Percentiles rank a stretch among this genome's conserved stretches.
Conservation (phyloP, 2,888 invertebrate genomes). For the Aspidapion aeneum region DNA sequence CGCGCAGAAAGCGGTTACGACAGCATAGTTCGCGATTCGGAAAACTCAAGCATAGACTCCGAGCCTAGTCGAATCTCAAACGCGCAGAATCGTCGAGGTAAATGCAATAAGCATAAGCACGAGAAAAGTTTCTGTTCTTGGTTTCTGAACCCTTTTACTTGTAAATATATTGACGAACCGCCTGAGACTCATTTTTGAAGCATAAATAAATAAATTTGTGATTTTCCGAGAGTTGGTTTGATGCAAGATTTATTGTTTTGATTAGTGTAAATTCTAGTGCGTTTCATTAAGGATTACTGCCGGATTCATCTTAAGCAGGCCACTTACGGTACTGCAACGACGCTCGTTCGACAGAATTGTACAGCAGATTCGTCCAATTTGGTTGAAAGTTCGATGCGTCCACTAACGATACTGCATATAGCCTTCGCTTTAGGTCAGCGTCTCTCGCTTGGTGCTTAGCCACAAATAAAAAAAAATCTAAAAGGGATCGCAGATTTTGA, state of each 20-base stretch:
- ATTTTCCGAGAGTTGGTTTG: not conserved
- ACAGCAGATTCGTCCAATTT: too few relatives aligned
- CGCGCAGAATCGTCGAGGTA: constrained; percentile 48
- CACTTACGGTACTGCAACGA: too few relatives aligned
- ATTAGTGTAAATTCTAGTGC: too few relatives aligned
- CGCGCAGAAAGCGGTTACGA: constrained; percentile 90
- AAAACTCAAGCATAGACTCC: constrained; percentile 84
- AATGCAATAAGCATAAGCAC: constrained; percentile 64
- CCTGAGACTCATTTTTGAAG: constrained; percentile 49
- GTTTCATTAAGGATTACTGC: too few relatives aligned
- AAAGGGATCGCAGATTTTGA: too few relatives aligned
- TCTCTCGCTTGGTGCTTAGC: too few relatives aligned
- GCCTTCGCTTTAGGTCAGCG: too few relatives aligned
- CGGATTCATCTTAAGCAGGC: too few relatives aligned
- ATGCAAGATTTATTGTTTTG: not conserved
- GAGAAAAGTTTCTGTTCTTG: constrained; percentile 72
- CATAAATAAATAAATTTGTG: constrained; percentile 1
- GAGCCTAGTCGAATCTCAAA: constrained; percentile 54
- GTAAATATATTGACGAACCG: constrained; percentile 66
- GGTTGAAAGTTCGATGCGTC: too few relatives aligned
- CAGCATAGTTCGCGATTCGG: constrained; percentile 80
- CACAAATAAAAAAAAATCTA: too few relatives aligned
- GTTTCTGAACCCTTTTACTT: constrained; percentile 72
- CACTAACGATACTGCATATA: too few relatives aligned
- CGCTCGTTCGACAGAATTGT: too few relatives aligned